phyloP scores from a whole-genome alignment of 2,888 invertebrate species.

The Cecidostiba fungosa region DNA sequence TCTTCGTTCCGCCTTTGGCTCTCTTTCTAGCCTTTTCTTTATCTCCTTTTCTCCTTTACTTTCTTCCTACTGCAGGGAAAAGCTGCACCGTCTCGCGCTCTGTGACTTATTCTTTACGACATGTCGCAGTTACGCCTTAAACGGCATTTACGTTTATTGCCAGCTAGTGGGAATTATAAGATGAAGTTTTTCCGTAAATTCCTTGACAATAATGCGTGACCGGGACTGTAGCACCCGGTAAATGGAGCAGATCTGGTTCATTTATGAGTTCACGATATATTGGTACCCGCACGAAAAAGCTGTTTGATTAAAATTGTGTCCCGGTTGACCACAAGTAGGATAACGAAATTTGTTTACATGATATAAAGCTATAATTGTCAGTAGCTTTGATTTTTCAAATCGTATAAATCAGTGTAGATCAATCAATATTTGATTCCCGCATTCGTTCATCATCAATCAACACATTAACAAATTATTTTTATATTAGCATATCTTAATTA shows the following conservation, averaged over 20 bases:
- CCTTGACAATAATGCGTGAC: slow-evolving; percentile 38
- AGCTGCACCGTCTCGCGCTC: background rate
- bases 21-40: slow-evolving; percentile 21
- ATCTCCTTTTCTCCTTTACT: slow-evolving; percentile 51
- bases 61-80: slow-evolving; percentile 39
- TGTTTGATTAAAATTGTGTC: background rate
- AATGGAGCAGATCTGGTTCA: slow-evolving; percentile 14
- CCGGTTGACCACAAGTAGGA: background rate
- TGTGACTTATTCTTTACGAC: slow-evolving; percentile 59
- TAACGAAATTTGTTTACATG: too few relatives aligned
- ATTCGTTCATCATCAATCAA: too few relatives aligned
- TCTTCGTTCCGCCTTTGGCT: background rate
- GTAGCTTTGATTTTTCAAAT: too few relatives aligned
- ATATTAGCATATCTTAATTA: too few relatives aligned
- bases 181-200: slow-evolving; percentile 62
- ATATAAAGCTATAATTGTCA: too few relatives aligned
- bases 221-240: background rate
- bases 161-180: slow-evolving; percentile 64
- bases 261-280: slow-evolving; percentile 41
- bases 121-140: slow-evolving; percentile 60
- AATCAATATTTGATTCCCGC: too few relatives aligned
- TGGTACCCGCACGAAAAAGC: background rate
- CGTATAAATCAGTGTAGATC: too few relatives aligned
- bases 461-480: too few relatives aligned
- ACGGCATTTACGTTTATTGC: slow-evolving; percentile 65